Conservation (phyloP, 1,140 invertebrate genomes). For the Cydia splendana region DNA sequence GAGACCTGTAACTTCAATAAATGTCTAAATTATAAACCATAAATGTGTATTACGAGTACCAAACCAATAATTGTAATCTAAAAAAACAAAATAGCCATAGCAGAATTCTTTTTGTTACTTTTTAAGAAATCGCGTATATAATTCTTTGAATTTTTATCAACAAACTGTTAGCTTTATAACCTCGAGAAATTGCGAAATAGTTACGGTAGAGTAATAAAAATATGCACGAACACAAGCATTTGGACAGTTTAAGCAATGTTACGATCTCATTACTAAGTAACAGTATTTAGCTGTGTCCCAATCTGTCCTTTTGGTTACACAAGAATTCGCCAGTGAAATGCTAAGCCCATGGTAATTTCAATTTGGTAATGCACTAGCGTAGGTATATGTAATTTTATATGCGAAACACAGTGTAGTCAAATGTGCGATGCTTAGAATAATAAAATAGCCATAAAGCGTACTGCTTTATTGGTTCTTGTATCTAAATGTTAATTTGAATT, state of each 20-base stretch:
- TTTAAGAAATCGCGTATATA: not conserved
- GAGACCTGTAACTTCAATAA: not conserved
- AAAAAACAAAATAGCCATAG: too few relatives aligned
- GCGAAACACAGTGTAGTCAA: not conserved
- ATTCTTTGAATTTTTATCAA: too few relatives aligned
- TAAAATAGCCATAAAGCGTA: conserved; percentile 22
- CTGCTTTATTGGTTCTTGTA: conserved; percentile 7
- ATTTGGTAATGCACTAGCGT: conserved; percentile 17
- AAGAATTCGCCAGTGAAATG: conserved; percentile 24
- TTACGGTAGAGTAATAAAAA: not conserved
- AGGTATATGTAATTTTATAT: conserved; percentile 6
- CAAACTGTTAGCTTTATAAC: not conserved
- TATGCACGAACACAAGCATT: not conserved
- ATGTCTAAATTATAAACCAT: not conserved
- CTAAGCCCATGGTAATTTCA: conserved; percentile 29
- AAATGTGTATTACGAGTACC: too few relatives aligned
- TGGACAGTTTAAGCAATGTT: conserved; percentile 10
- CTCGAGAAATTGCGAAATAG: not conserved
- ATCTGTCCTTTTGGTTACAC: conserved; percentile 12
- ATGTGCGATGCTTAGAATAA: conserved; percentile 31
- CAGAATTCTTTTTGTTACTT: too few relatives aligned
- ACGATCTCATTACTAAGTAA: conserved; percentile 17
- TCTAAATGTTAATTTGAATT: conserved; percentile 7
- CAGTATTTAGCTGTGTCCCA: conserved; percentile 20
- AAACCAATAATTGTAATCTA: too few relatives aligned